Percentiles rank a stretch among this genome's conserved stretches.
phyloP scores from a whole-genome alignment of 2,888 invertebrate genomes.

The Syrphus vitripennis region DNA sequence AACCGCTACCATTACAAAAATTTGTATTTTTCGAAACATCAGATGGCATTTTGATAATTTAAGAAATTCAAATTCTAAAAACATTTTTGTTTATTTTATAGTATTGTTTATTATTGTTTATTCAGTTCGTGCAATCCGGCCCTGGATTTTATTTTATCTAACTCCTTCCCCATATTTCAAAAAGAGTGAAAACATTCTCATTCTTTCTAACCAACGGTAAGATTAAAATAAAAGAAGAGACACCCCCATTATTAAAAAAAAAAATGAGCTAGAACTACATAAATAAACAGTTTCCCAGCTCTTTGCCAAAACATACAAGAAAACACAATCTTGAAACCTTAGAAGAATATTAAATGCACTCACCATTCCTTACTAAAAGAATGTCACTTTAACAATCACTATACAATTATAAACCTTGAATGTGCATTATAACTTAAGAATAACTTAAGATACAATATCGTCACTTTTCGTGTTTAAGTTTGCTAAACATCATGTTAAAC shows the following conservation, averaged over 20 bases:
- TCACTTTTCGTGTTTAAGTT: conserved; percentile 15
- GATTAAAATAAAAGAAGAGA: no score
- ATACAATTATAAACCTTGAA: neutral
- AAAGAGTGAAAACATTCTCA: no score
- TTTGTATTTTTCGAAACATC: no score
- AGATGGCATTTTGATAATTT: no score
- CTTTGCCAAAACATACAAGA: neutral
- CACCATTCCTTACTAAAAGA: neutral
- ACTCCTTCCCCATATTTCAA: no score
- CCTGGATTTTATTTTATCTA: no score
- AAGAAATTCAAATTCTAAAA: no score
- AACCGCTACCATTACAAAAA: no score
- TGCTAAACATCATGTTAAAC: conserved; percentile 2
- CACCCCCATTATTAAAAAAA: neutral
- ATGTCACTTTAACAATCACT: neutral
- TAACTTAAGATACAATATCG: conserved; percentile 36
- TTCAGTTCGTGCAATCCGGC: no score
- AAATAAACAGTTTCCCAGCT: neutral
- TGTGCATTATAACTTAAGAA: neutral
- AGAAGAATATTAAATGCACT: neutral
- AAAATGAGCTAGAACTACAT: neutral
- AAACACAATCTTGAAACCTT: neutral
- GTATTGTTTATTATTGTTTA: no score
- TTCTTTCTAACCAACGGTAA: no score
- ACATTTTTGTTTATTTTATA: no score